Conservation (phyloP, 1,140 invertebrate species). For the Asbolus verrucosus region DNA sequence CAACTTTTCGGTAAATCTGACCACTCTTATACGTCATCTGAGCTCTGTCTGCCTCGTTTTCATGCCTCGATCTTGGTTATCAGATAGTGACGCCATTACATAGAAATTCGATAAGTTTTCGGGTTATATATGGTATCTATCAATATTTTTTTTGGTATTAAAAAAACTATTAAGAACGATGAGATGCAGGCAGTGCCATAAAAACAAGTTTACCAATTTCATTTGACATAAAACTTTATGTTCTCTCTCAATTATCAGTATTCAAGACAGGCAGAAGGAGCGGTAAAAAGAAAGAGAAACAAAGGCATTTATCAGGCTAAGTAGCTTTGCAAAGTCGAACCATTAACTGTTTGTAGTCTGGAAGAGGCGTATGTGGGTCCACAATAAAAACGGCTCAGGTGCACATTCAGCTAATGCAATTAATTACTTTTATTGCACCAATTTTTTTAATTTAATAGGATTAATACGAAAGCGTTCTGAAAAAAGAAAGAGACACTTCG, state of each 20-base stretch:
- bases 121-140: constrained; percentile 16
- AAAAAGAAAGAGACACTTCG: neutral
- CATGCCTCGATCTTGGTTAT: too few relatives aligned
- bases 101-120: constrained; percentile 25
- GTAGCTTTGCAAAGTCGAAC: constrained; percentile 46
- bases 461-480: neutral
- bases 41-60: too few relatives aligned
- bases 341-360: constrained; percentile 41
- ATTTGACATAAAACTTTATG: constrained; percentile 46
- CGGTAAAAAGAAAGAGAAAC: constrained; percentile 45
- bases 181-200: constrained; percentile 34
- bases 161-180: constrained; percentile 35
- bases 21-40: too few relatives aligned
- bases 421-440: constrained; percentile 28
- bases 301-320: constrained; percentile 45
- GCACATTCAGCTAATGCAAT: constrained; percentile 27
- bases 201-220: constrained; percentile 45
- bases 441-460: constrained; percentile 26
- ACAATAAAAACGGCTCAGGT: constrained; percentile 13
- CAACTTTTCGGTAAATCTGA: too few relatives aligned
- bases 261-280: constrained; percentile 40
- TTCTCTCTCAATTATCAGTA: constrained; percentile 46
- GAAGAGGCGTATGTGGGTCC: constrained; percentile 36
- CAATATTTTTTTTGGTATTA: constrained; percentile 25
- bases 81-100: too few relatives aligned